Evolutionary conservation across 2,113 vertebrate species (phyloP).

Genomic region (Pangasianodon hypophthalmus): DNA sequence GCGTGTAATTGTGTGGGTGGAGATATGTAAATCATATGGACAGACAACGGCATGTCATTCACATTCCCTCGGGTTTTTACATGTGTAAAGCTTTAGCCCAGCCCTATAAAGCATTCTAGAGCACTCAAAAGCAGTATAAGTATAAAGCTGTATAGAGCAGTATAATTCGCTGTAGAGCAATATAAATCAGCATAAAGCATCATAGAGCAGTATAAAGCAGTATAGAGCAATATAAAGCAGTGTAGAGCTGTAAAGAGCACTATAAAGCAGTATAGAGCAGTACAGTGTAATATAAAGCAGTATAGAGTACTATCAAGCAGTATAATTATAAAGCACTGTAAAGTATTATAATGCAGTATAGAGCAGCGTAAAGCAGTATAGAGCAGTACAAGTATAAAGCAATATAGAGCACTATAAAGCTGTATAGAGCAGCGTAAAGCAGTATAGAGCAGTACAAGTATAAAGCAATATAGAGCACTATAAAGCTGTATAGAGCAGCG

Average conservation of each 20-base stretch:
- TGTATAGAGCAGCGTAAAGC: not conserved
- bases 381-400: not conserved
- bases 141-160: not conserved
- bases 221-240: not conserved
- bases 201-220: not conserved
- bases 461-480: not conserved
- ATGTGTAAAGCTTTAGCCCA: constrained; percentile 43
- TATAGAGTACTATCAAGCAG: not conserved
- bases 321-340: not conserved
- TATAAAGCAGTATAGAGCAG: no score
- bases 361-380: not conserved
- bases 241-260: not conserved
- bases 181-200: not conserved
- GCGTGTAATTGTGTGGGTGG: not conserved
- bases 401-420: not conserved
- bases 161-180: not conserved
- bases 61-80: not conserved
- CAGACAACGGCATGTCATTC: not conserved
- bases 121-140: not conserved
- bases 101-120: not conserved
- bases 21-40: not conserved
- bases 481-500: not conserved
- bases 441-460: not conserved
- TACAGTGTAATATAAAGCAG: not conserved
- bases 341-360: not conserved